These are phyloP conservation scores for Ormyrus rosae DNA, from an alignment of 2,888 invertebrate genomes.

Conservation along the genomic window DNA sequence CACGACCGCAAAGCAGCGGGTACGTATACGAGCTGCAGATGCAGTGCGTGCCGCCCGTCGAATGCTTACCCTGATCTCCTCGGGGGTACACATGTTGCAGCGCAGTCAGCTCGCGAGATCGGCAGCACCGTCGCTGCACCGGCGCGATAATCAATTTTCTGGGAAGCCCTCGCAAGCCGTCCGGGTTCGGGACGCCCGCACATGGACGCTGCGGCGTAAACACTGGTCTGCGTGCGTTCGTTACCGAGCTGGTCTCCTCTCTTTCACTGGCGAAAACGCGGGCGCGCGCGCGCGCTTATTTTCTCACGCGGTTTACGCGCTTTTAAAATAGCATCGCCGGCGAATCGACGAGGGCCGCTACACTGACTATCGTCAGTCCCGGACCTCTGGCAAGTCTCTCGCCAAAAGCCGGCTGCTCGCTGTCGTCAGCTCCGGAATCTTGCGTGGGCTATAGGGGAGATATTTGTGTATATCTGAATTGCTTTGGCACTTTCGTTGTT, in stretches of 20 bases:
- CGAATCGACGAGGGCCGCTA: conserved; percentile 18
- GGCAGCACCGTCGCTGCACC: background rate
- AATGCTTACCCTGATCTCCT: conserved; percentile 76
- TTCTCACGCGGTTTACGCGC: conserved; percentile 30
- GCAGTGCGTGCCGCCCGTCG: too few species aligned
- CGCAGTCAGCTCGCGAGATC: background rate
- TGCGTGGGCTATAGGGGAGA: too few species aligned
- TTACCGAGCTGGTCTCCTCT: too few species aligned
- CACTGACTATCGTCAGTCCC: background rate
- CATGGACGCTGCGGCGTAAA: conserved; percentile 27
- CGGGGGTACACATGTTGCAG: conserved; percentile 75
- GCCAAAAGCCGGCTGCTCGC: too few species aligned
- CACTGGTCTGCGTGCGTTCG: background rate
- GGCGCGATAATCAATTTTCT: background rate
- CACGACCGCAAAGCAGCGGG: too few species aligned
- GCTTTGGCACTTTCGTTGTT: too few species aligned
- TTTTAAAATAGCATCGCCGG: conserved; percentile 42
- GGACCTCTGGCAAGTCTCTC: background rate
- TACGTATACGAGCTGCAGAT: too few species aligned
- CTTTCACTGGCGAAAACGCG: too few species aligned
- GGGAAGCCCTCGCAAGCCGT: background rate
- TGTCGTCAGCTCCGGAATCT: too few species aligned
- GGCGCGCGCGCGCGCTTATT: background rate
- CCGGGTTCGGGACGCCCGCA: background rate
- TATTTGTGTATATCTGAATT: too few species aligned